These are phyloP conservation scores for Allobates femoralis DNA, from an alignment of 2,797 vertebrate species.

Conservation along the genomic window DNA sequence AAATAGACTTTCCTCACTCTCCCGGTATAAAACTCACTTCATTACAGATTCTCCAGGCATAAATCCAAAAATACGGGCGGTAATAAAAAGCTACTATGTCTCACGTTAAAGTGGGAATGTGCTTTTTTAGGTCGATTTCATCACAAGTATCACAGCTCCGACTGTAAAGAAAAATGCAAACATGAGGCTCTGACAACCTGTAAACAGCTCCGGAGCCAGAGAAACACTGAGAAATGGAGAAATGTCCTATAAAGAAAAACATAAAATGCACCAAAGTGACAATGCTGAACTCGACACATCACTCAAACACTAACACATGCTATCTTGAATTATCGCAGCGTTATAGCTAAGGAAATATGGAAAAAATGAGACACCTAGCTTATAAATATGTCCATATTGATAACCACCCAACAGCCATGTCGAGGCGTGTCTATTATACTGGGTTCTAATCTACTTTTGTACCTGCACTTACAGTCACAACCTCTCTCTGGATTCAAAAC, in stretches of 20 bases:
- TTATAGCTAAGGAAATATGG: too few relatives aligned
- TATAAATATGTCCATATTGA: too few relatives aligned
- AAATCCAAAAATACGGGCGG: background rate
- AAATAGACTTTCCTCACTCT: constrained; percentile 14
- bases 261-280: too few relatives aligned
- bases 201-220: background rate
- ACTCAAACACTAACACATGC: too few relatives aligned
- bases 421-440: too few relatives aligned
- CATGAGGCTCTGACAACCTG: background rate
- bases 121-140: constrained; percentile 4
- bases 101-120: background rate
- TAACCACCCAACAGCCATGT: too few relatives aligned
- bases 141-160: background rate
- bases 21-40: background rate
- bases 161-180: background rate
- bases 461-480: too few relatives aligned
- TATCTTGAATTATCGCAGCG: too few relatives aligned
- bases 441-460: too few relatives aligned
- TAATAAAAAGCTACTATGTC: background rate
- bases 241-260: background rate
- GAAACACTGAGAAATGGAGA: background rate
- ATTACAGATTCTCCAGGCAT: background rate
- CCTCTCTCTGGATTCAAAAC: too few relatives aligned
- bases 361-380: too few relatives aligned
- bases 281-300: too few relatives aligned